Percentiles rank a stretch among this genome's conserved stretches.
These are phyloP conservation scores for Oncorhynchus mykiss DNA, from an alignment of 2,113 vertebrate genomes.

Conservation along the genomic window DNA sequence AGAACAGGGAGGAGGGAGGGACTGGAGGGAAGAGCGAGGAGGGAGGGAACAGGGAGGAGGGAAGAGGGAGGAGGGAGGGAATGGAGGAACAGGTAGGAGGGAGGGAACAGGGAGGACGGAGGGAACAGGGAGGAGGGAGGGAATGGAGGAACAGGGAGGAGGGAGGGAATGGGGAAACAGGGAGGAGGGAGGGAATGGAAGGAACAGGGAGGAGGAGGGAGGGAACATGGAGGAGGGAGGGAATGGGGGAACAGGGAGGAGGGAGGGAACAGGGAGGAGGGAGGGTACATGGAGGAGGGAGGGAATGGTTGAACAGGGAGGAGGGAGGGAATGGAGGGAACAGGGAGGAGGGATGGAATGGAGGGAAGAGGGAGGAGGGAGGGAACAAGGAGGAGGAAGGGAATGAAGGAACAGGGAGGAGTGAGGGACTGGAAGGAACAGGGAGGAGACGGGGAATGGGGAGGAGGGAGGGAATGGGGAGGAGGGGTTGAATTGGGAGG, in stretches of 20 bases:
- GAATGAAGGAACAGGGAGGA: neutral
- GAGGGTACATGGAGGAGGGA: neutral
- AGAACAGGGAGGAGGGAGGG: neutral
- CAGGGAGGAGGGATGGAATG: no score
- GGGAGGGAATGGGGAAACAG: neutral
- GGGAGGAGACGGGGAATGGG: no score
- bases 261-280: neutral
- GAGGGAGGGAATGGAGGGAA: no score
- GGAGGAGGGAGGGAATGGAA: neutral
- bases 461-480: no score
- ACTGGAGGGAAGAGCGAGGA: neutral
- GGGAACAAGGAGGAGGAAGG: no score
- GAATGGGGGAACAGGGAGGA: neutral
- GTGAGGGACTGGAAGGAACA: constrained; percentile 9
- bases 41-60: neutral
- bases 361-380: no score
- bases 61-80: neutral
- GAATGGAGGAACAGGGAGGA: neutral
- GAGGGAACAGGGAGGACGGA: neutral
- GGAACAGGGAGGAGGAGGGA: neutral
- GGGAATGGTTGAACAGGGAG: no score
- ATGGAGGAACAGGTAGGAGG: no score
- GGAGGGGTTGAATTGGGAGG: no score
- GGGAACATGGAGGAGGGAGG: neutral
- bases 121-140: neutral